Conservation (phyloP, 2,113 vertebrate species). For the Eretmochelys imbricata region DNA sequence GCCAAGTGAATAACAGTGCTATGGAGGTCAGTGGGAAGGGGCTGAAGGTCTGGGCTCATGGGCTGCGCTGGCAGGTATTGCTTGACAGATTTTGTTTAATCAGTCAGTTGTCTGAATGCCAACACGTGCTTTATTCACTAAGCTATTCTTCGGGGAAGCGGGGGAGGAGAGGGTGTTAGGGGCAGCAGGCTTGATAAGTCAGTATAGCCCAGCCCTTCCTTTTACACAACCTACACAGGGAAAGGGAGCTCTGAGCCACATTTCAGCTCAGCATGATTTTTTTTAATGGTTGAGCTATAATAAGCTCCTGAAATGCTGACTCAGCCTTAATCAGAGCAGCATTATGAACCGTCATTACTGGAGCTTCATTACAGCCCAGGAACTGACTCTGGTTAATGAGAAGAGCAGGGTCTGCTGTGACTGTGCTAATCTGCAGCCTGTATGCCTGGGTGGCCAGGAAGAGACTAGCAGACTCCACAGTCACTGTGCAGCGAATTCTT, state of each 20-base stretch:
- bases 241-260: background rate
- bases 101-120: background rate
- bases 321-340: slow-evolving; percentile 21
- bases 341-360: background rate
- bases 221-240: background rate
- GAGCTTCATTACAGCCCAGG: slow-evolving; percentile 43
- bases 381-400: fast-evolving
- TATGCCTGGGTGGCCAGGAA: fast-evolving
- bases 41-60: fast-evolving
- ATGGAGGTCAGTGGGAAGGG: background rate
- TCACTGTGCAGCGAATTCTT: fast-evolving
- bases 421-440: background rate
- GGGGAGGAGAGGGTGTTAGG: background rate
- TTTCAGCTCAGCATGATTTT: background rate
- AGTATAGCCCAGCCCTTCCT: background rate
- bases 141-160: background rate
- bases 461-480: background rate
- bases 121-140: slow-evolving; percentile 14
- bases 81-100: background rate
- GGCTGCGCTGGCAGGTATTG: background rate
- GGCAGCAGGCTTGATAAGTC: slow-evolving; percentile 23
- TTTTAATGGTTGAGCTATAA: slow-evolving; percentile 52
- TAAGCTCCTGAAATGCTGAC: background rate
- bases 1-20: background rate
- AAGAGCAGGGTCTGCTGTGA: fast-evolving